Base-by-base conservation (phyloP, 1,140 invertebrate species). In the Formica selysi region DNA sequence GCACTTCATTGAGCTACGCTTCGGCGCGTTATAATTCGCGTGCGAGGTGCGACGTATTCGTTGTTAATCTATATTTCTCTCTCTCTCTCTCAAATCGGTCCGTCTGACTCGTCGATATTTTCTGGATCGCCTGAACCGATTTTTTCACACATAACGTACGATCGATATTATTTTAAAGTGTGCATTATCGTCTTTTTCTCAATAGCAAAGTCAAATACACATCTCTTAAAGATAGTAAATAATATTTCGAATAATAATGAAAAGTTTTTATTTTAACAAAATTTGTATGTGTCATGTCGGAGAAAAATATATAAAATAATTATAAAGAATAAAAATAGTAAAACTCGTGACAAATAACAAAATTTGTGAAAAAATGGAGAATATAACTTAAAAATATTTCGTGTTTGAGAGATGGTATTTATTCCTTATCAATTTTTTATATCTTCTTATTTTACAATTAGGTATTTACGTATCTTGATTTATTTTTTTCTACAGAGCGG, bases 1-100 rank as follows among this genome's bases (percentile, higher is more conserved):
- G 80, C 79, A 71, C 61, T 85, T 88, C 57, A 57, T 85, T 70
- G 38, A 78, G 78, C 57, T 44, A 1, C 29, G 38, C 54, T 57
- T 84, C 71, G 57, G 19, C 10, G 29, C 19, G 51, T 44, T 62
- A 57, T 62, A 88, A 57, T 85, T 89, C n/a, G 11, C 36, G 54
- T 71, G 44, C 76, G 36, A 54, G 36, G 51, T 36, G 38, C 65
- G 19, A 8, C 22, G 22, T 76, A 76, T 74, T 81, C 74, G 38
- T 74, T 54, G 62, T 83, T 87, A 85, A 85, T 86, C 81, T 74
- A 67, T 80, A 51, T 48, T 70, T 83, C 76, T 70, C 48, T 73
- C 26, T 67, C 26, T 44, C 54, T 83, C 76, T 73, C 29, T 67
- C 51, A 41, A 36, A 64, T 76, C 32, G 32, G 29, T 48, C 26